A percentile compares a stretch with the other conserved stretches of the same genome.
These are phyloP conservation scores for Prorops nasuta DNA, from an alignment of 1,140 invertebrate genomes.

Conservation along the genomic window DNA sequence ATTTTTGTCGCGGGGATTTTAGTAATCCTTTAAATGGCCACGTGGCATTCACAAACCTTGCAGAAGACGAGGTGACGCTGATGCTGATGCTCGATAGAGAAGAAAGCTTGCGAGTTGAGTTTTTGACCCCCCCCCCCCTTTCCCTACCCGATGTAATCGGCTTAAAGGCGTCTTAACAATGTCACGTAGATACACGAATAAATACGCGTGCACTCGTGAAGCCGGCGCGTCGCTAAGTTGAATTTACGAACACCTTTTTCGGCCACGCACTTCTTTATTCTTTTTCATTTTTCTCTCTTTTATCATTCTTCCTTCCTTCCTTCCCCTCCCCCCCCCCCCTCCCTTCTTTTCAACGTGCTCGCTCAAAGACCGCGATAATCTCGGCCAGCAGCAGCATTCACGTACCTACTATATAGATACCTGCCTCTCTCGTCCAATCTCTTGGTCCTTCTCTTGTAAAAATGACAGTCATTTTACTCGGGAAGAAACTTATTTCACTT, in stretches of 20 bases:
- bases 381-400: too few species aligned
- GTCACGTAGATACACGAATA: constrained; percentile 40
- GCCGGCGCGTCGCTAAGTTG: constrained; percentile 41
- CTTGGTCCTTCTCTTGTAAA: too few species aligned
- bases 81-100: too few species aligned
- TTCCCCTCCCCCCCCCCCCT: constrained; percentile 4
- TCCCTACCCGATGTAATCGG: too few species aligned
- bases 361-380: constrained; percentile 36
- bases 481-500: too few species aligned
- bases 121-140: constrained; percentile 34
- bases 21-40: too few species aligned
- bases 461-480: too few species aligned
- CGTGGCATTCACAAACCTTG: constrained; percentile 1
- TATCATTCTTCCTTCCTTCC: constrained; percentile 11
- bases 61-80: constrained; percentile 13
- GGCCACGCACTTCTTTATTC: constrained; percentile 7
- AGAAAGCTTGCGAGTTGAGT: constrained; percentile 40
- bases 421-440: too few species aligned
- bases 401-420: too few species aligned
- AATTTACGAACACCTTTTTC: constrained; percentile 45
- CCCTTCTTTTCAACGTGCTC: constrained; percentile 17
- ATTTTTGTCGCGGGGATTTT: too few species aligned
- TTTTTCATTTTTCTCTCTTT: constrained; percentile 11
- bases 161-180: constrained; percentile 45
- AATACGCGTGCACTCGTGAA: constrained; percentile 26